Conservation (phyloP, 2,888 invertebrate species). For the Pasiphila rectangulata region DNA sequence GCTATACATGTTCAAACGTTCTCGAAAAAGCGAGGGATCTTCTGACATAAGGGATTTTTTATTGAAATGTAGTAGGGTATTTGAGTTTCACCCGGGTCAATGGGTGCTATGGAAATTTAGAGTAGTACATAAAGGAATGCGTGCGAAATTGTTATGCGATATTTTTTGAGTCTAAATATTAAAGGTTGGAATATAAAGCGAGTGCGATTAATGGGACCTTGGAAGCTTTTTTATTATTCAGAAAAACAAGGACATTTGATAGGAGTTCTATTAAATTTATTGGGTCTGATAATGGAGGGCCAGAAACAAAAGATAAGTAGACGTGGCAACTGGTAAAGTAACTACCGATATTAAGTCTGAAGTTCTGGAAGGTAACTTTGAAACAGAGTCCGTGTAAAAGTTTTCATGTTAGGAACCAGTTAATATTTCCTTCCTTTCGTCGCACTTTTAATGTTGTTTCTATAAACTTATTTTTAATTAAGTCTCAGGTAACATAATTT, state of each 20-base stretch:
- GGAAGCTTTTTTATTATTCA: neutral
- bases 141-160: conserved; percentile 6
- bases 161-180: conserved; percentile 2
- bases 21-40: conserved; percentile 38
- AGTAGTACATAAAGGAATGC: conserved; percentile 9
- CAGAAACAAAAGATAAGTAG: neutral
- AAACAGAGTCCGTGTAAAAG: neutral
- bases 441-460: neutral
- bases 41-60: conserved; percentile 35
- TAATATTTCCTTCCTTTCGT: neutral
- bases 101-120: conserved; percentile 30
- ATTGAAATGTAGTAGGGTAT: conserved; percentile 34
- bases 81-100: conserved; percentile 31
- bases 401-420: neutral
- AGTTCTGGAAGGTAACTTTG: neutral
- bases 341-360: neutral
- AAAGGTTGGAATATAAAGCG: neutral
- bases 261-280: neutral
- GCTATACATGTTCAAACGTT: conserved; percentile 37
- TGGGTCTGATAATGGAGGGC: neutral
- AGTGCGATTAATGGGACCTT: neutral
- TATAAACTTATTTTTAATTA: neutral
- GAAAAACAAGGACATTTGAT: neutral
- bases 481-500: too few relatives aligned
- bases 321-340: neutral